A percentile compares a stretch with the other conserved stretches of the same genome.
phyloP scores from a whole-genome alignment of 1,140 invertebrate genomes.

The Zaprionus inermis region DNA sequence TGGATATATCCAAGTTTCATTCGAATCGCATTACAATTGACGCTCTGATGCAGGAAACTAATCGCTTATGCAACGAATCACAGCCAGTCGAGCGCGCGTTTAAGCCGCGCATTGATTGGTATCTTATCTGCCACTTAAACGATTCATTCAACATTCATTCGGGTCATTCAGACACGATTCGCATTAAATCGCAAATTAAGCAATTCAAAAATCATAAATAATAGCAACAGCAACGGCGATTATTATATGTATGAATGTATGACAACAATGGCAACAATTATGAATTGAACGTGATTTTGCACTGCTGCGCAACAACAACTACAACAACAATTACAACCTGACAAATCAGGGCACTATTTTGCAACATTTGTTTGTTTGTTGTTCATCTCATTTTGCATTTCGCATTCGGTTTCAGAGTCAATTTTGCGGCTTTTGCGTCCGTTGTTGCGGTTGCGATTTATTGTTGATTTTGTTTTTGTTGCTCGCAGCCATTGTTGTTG shows the following conservation, averaged over 20 bases:
- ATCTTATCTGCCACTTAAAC: constrained; percentile 19
- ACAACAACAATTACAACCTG: too few relatives aligned
- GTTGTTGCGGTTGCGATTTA: constrained; percentile 19
- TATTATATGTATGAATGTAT: too few relatives aligned
- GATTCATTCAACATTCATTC: constrained; percentile 32
- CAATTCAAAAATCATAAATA: constrained; percentile 38
- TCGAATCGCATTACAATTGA: not conserved
- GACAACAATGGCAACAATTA: constrained; percentile 22
- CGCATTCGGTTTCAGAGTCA: constrained; percentile 14
- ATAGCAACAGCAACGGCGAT: constrained; percentile 4
- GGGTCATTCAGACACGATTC: constrained; percentile 12
- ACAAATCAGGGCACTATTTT: not conserved
- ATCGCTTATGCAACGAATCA: not conserved
- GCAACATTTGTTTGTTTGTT: not conserved
- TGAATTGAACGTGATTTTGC: constrained; percentile 25
- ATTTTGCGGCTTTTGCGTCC: constrained; percentile 23
- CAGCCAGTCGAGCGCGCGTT: not conserved
- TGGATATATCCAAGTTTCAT: not conserved
- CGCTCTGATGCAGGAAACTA: not conserved
- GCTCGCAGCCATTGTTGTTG: constrained; percentile 1
- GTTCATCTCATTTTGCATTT: constrained; percentile 12
- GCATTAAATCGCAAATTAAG: constrained; percentile 38
- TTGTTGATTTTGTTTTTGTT: constrained; percentile 26
- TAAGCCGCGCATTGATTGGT: constrained; percentile 1
- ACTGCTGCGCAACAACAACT: not conserved